phyloP scores from a whole-genome alignment of 2,797 vertebrate genomes.

The Chrysocyon brachyurus region DNA sequence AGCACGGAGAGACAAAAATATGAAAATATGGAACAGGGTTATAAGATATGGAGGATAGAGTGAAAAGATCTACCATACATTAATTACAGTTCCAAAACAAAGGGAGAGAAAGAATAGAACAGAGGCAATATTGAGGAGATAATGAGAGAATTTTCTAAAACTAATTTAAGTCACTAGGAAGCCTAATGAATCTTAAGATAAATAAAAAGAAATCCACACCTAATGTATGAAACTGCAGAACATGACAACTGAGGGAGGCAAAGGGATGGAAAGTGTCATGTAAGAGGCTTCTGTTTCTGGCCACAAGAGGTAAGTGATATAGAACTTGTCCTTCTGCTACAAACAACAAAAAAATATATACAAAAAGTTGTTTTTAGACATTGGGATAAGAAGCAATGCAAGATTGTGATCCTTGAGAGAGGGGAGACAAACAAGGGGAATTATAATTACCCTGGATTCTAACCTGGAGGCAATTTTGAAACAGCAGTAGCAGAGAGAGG shows the following conservation, averaged over 20 bases:
- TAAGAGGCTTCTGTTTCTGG: conserved; percentile 22
- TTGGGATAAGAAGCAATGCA: not conserved
- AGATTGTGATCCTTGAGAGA: not conserved
- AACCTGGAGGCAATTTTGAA: conserved; percentile 11
- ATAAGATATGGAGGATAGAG: not conserved
- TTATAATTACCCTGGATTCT: not conserved
- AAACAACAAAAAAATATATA: not conserved
- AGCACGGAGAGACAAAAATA: not conserved
- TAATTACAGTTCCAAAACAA: conserved; percentile 15
- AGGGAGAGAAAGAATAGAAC: not conserved
- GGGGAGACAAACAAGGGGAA: conserved; percentile 9
- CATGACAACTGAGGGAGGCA: not conserved
- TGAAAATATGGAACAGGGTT: conserved; percentile 7
- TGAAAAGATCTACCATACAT: not conserved
- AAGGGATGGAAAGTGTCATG: not conserved
- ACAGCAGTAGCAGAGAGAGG: not conserved
- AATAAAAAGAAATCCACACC: not conserved
- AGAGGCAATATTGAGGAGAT: conserved; percentile 30
- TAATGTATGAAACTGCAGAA: conserved; percentile 11
- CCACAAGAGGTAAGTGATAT: not conserved
- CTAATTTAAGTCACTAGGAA: conserved; percentile 28
- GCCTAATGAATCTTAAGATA: not conserved
- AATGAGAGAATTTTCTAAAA: conserved; percentile 50
- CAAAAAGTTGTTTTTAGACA: not conserved
- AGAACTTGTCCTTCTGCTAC: not conserved